Base-by-base conservation (phyloP, 2,113 vertebrate genomes). In the Elanus axillaris region DNA sequence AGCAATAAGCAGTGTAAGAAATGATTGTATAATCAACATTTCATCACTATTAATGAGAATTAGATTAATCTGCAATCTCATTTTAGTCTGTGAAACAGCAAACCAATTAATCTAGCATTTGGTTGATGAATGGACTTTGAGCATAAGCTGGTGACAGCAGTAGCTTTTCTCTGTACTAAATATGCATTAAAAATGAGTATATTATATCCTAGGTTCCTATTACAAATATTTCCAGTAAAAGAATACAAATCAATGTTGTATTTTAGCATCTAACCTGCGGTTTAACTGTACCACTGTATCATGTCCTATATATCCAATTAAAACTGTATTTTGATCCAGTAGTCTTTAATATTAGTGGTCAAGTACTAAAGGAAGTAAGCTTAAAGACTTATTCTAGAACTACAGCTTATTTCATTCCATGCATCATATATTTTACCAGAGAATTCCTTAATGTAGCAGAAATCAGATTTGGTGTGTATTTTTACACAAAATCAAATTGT, bases 401-500 rank as follows among this genome's bases (percentile, higher is more conserved):
- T 98, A 96, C 98, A 97, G 94, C 76, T 97, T 97, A 96, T 98
- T 99, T 98, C 98, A 98, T 99, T 98, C 98, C 97, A 97, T 97
- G 97, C 97, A 55, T 98, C 97, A 97, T 98, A 94, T 98, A 98
- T 99, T 99, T 99, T 99, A 98, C 99, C 98, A 98, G 98, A 98
- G 98, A 98, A 99, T 95, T 98, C 97, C 98, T 99, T 99, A 99
- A 99, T 99, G 99, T 98, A 99, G 97, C 98, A 98, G 98, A 99
- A 99, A 99, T 99, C 98, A 98, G 98, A 99, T 99, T 99, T 99
- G 98, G 98, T 98, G 98, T 98, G 98, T 99, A 99, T 99, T 99
- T 99, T 99, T 99, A 99, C 99, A 99, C 98, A 98, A 99, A 99
- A 99, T 99, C 98, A 98, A 99, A 99, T 99, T 99, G 98, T 96